A percentile compares a stretch with the other conserved stretches of the same genome.
These are phyloP conservation scores for Halcyon leucocephala DNA, from an alignment of 2,797 vertebrate species.

Conservation along the genomic window DNA sequence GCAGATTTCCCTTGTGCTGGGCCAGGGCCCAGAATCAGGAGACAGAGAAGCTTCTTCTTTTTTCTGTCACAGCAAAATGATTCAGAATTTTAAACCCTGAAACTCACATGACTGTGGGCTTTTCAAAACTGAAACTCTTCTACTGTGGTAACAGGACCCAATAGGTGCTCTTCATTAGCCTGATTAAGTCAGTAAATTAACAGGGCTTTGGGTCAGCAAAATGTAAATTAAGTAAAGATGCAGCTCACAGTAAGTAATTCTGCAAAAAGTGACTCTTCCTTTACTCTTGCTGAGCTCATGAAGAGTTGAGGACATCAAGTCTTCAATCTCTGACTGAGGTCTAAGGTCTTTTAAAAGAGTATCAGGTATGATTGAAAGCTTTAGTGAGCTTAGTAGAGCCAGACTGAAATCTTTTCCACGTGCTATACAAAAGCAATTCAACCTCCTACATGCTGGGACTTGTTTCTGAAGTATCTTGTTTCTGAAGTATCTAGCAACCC, in stretches of 20 bases:
- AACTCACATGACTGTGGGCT: background rate
- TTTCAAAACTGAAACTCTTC: background rate
- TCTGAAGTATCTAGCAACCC: background rate
- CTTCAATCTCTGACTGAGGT: background rate
- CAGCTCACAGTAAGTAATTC: background rate
- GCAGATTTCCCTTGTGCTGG: background rate
- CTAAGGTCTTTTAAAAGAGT: background rate
- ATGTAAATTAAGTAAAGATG: background rate
- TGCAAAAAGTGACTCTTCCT: background rate
- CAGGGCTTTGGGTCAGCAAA: background rate
- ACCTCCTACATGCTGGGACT: background rate
- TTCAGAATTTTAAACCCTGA: background rate
- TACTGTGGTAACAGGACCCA: background rate
- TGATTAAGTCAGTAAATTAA: constrained; percentile 15
- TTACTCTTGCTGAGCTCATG: background rate
- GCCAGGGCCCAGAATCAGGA: background rate
- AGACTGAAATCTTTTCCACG: background rate
- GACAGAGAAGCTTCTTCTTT: background rate
- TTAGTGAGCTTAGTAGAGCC: background rate
- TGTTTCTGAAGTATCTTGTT: background rate
- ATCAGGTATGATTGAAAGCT: background rate
- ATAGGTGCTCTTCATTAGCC: background rate
- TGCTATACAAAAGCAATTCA: background rate
- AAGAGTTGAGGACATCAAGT: background rate
- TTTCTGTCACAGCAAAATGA: background rate